Evolutionary conservation across 2,113 vertebrate genomes (phyloP).

Genomic region (Bubo bubo): DNA sequence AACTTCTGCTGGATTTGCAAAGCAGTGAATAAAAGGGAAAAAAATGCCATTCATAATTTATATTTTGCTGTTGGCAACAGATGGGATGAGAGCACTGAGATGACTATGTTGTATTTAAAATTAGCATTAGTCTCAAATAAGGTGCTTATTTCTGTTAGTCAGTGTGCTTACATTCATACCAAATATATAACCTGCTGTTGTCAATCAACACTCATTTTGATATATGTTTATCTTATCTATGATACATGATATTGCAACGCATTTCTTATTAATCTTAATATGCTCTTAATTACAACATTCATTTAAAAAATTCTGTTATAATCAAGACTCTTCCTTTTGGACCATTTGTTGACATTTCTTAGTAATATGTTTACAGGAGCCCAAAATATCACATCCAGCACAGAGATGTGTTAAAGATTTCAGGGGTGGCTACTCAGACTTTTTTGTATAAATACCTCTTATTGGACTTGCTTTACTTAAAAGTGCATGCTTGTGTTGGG

Average conservation of each 20-base stretch:
- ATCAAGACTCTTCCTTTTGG: not conserved
- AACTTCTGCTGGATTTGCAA: not conserved
- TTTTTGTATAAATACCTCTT: not conserved
- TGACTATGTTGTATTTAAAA: slow-evolving; percentile 37
- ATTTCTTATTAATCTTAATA: not conserved
- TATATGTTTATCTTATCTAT: not conserved
- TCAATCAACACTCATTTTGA: not conserved
- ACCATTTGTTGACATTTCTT: not conserved
- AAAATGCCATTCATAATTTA: slow-evolving; percentile 47
- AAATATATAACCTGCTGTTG: not conserved
- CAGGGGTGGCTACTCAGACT: not conserved
- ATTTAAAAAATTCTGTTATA: not conserved
- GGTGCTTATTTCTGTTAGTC: slow-evolving; percentile 8
- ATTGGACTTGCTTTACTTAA: not conserved
- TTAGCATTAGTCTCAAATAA: slow-evolving; percentile 19
- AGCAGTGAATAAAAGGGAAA: not conserved
- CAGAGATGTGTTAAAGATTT: not conserved
- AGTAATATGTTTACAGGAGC: not conserved
- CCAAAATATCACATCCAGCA: not conserved
- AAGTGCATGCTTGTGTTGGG: not conserved
- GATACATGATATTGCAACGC: not conserved
- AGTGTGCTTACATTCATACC: not conserved
- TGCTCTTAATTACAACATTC: not conserved
- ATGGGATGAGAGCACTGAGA: slow-evolving; percentile 14
- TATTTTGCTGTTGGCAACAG: slow-evolving; percentile 38